Evolutionary conservation across 2,113 vertebrate genomes (phyloP), one percentile per base, ranked within the genome.

Genomic region (Eulemur rufifrons): DNA sequence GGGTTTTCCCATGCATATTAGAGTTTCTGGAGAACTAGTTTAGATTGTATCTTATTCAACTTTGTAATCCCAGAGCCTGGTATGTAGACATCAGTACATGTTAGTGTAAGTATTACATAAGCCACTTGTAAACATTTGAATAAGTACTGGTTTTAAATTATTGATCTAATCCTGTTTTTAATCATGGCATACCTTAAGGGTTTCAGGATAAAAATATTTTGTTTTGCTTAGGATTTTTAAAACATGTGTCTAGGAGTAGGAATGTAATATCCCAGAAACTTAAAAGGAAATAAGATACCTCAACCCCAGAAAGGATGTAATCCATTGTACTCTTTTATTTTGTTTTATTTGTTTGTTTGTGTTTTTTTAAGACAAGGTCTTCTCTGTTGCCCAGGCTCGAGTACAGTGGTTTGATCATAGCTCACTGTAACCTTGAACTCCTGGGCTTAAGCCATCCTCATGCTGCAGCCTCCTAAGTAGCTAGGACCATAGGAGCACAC

Each of bases 151-250:
- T 93, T 93, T 95, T 81, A 90, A 86, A 71, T n/a, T 85, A 25
- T 73, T 89, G 47, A 29, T 54, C 64, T 54, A 71, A 86, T 69
- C 54, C 47, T 63, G 20, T 84, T 69, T 95, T 83, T 82, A 83
- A 45, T 83, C 23, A 66, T 27, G 84, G 13, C 20, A 73, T 87
- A 69, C 12, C 47, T 95, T 64, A 77, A 11, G 45, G 27, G 61
- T 87, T 93, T 91, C 82, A 91, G 42, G 20, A 83, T 64, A 84
- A 54, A 92, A 94, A 63, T 90, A 52, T 54, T 92, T 45, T 69
- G 32, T 77, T 96, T 88, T 92, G 56, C 63, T 61, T 95, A 29
- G 37, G 23, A 39, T 74, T 90, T 89, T 95, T 69, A 23, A 82
- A 89, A 59, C 74, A 9, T 63, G 4, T 91, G 4, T 84, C 39